These are phyloP conservation scores for Oppia nitens DNA, from an alignment of 1,140 invertebrate species.

Conservation along the genomic window DNA sequence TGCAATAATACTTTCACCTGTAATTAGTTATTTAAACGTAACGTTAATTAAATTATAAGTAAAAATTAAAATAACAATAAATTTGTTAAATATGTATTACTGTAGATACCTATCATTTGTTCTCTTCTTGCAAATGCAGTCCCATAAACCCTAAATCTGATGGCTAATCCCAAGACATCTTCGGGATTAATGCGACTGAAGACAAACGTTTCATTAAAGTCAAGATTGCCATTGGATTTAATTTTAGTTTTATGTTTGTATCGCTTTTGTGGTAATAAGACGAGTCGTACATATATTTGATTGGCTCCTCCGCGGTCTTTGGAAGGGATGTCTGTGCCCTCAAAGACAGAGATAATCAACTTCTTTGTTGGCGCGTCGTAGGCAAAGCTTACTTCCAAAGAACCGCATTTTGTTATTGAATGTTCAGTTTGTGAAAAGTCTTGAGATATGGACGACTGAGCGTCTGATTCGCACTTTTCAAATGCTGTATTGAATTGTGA, in stretches of 20 bases:
- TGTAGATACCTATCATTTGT: conserved; percentile 45
- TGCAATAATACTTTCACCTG: conserved; percentile 60
- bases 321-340: conserved; percentile 59
- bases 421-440: conserved; percentile 26
- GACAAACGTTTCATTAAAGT: conserved; percentile 79
- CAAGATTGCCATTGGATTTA: conserved; percentile 55
- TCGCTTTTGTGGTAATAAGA: conserved; percentile 73
- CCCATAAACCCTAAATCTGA: conserved; percentile 74
- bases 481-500: not conserved
- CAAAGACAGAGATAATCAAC: conserved; percentile 73
- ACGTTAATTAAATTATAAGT: not conserved
- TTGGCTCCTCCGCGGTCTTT: conserved; percentile 51
- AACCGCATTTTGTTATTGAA: conserved; percentile 37
- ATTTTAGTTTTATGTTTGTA: conserved; percentile 85
- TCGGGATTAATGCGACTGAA: conserved; percentile 57
- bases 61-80: not conserved
- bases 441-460: not conserved
- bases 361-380: conserved; percentile 73
- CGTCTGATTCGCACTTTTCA: not conserved
- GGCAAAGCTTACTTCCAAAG: conserved; percentile 64
- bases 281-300: conserved; percentile 57
- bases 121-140: conserved; percentile 74
- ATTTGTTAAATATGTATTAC: not conserved
- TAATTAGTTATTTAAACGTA: not conserved
- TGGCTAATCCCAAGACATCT: conserved; percentile 74